phyloP scores from a whole-genome alignment of 2,888 invertebrate species.

The Meteorus colon region DNA sequence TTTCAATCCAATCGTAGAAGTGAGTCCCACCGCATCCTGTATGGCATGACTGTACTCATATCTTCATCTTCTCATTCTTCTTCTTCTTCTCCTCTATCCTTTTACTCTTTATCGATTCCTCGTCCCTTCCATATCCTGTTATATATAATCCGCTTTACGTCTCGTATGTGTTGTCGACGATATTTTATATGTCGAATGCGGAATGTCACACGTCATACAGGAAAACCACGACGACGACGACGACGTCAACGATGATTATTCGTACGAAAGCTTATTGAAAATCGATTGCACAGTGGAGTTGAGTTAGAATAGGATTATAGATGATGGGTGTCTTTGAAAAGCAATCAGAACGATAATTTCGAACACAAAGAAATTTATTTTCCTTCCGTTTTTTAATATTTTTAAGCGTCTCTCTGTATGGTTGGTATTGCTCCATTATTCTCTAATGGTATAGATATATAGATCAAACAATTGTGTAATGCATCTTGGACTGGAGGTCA shows the following conservation, averaged over 20 bases:
- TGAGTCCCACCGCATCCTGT: not conserved
- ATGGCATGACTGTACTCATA: not conserved
- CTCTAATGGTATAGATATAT: not conserved
- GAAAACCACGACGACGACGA: not conserved
- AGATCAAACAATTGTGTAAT: not conserved
- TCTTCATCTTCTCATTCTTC: not conserved
- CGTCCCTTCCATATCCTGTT: not conserved
- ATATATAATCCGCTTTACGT: slow-evolving; percentile 1
- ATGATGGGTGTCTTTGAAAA: not conserved
- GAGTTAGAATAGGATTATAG: not conserved
- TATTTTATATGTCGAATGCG: not conserved
- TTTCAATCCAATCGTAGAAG: not conserved
- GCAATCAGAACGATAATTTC: not conserved
- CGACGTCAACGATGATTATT: not conserved
- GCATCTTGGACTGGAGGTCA: slow-evolving; percentile 9
- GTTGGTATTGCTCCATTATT: not conserved
- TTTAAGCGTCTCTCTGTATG: not conserved
- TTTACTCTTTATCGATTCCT: not conserved
- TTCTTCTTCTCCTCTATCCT: not conserved
- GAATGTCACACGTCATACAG: slow-evolving; percentile 9
- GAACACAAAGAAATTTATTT: not conserved
- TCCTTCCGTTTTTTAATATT: not conserved
- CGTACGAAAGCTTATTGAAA: not conserved
- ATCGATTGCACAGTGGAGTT: not conserved
- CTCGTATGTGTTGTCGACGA: not conserved